Evolutionary conservation across 2,797 vertebrate genomes (phyloP), one percentile per base, ranked within the genome.

Genomic region (Bufotes viridis): DNA sequence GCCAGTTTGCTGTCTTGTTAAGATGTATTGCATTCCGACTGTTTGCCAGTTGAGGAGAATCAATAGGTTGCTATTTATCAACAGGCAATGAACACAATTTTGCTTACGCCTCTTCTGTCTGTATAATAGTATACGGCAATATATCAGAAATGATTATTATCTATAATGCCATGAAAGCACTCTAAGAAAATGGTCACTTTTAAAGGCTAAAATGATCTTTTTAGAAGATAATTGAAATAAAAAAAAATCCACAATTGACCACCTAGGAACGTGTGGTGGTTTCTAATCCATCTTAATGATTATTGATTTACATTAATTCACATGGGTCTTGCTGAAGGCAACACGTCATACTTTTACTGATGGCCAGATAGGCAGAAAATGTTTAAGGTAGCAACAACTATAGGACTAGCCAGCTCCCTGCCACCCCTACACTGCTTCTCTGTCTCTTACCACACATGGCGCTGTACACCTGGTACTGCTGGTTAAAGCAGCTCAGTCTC

Each of bases 31-130:
- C 81, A 83, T 78, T 63, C 72, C 70, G 9, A 42, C 81, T 70
- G 63, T 76, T 79, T 86, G 76, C 63, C 85, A 86, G 61, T 70
- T 42, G 76, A 69, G 74, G 78, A 70, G 78, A 84, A 84, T 83
- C 81, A 88, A 88, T 88, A 67, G 17, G 22, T 63, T 42, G 49
- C 86, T 70, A 84, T 88, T 88, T 88, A 84, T 88, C 81, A 88
- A 84, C 81, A 88, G 79, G 87, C 75, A 84, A 88, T 84, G 84
- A 84, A 78, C 51, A 49, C 51, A 51, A 57, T 78, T 76, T 34
- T 87, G 61, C 72, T 65, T 82, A 78, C 81, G 65, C 9, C 65
- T 53, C 2, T 61, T 81, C 57, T 61, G 14, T 34, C 20, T 10
- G 24, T 24, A 7, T 22, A 70, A 78, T 78, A 49, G 11, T 51